phyloP scores from a whole-genome alignment of 2,113 vertebrate genomes.

The Philantomba maxwellii region DNA sequence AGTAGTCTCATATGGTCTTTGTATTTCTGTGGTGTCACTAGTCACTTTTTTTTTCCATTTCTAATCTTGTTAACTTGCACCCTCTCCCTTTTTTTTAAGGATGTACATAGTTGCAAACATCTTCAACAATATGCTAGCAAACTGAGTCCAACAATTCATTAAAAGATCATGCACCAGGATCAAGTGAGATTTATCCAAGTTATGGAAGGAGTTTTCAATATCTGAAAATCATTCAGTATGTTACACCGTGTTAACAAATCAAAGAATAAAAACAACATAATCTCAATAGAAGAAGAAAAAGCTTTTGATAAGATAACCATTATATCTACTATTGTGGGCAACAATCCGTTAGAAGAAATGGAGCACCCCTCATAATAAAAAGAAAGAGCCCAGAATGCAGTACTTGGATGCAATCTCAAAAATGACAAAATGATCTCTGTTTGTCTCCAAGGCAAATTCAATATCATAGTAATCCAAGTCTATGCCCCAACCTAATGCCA shows the following conservation, averaged over 20 bases:
- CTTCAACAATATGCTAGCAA: background rate
- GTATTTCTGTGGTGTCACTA: background rate
- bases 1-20: background rate
- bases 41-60: background rate
- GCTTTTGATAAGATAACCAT: background rate
- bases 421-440: background rate
- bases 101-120: background rate
- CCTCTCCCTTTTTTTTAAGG: background rate
- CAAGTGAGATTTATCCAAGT: background rate
- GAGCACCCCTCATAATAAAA: background rate
- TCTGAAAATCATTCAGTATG: background rate
- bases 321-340: background rate
- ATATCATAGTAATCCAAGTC: background rate
- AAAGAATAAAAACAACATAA: background rate
- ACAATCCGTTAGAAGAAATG: background rate
- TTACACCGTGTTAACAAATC: background rate
- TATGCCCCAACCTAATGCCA: background rate
- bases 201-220: background rate
- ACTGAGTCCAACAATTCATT: background rate
- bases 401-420: background rate
- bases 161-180: background rate
- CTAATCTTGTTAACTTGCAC: background rate
- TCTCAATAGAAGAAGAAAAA: background rate
- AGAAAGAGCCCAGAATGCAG: background rate
- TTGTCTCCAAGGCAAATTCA: background rate